A percentile compares a stretch with the other conserved stretches of the same genome.
phyloP scores from a whole-genome alignment of 2,797 vertebrate species.

The Neomorphus geoffroyi region DNA sequence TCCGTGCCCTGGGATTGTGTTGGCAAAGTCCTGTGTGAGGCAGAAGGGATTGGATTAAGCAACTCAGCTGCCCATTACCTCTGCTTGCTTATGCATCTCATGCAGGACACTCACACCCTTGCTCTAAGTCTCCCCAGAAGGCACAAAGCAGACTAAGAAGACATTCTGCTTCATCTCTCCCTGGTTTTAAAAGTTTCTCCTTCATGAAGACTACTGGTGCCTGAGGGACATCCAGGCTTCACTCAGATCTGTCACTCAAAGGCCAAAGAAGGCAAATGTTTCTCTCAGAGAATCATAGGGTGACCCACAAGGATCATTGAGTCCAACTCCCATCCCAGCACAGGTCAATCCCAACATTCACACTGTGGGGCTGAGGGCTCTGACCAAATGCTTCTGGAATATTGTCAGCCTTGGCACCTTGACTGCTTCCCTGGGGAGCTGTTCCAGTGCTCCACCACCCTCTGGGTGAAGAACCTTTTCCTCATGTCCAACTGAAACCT shows the following conservation, averaged over 20 bases:
- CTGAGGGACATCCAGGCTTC: background rate
- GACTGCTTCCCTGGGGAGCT: too few relatives aligned
- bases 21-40: constrained; percentile 90
- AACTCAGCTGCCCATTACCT: accelerated
- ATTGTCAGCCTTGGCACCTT: too few relatives aligned
- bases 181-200: background rate
- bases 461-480: too few relatives aligned
- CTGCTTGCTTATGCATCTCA: accelerated
- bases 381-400: too few relatives aligned
- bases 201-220: background rate
- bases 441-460: too few relatives aligned
- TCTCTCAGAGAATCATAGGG: background rate
- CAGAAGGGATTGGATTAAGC: background rate
- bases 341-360: too few relatives aligned
- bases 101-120: accelerated
- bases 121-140: background rate
- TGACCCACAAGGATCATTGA: too few relatives aligned
- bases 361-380: too few relatives aligned
- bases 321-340: too few relatives aligned
- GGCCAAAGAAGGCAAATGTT: background rate
- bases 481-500: too few relatives aligned
- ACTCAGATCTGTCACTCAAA: background rate
- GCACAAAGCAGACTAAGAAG: background rate
- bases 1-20: constrained; percentile 96
- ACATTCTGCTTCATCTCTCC: background rate